Conservation (phyloP, 2,113 vertebrate genomes). For the Oreocharis arfaki region DNA sequence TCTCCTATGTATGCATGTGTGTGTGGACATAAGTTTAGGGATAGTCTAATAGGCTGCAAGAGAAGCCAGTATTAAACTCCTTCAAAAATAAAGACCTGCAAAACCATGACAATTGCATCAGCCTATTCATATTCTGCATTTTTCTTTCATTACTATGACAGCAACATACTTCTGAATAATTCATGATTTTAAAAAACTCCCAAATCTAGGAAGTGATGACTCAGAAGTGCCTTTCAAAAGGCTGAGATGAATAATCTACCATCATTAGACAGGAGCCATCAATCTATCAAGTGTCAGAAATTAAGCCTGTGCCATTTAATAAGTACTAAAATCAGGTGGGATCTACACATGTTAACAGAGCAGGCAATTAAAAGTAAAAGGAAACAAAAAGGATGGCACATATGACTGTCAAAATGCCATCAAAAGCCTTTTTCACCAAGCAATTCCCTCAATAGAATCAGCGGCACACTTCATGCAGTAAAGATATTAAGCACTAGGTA, state of each 20-base stretch:
- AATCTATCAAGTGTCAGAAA: neutral
- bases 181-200: neutral
- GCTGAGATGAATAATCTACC: neutral
- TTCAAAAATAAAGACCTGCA: neutral
- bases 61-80: neutral
- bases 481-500: neutral
- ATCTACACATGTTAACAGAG: neutral
- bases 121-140: neutral
- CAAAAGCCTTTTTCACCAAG: neutral
- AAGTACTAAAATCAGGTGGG: neutral
- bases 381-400: neutral
- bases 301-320: neutral
- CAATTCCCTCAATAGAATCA: neutral
- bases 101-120: neutral
- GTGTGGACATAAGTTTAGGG: neutral
- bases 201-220: neutral
- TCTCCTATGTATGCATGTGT: rapidly evolving
- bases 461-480: neutral
- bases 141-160: neutral
- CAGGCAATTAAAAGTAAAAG: neutral
- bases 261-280: neutral
- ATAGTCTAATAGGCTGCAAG: neutral
- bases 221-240: neutral
- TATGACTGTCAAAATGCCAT: neutral
- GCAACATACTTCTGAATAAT: neutral